Conservation (phyloP, 2,797 vertebrate genomes). For the Lacerta viridis region DNA sequence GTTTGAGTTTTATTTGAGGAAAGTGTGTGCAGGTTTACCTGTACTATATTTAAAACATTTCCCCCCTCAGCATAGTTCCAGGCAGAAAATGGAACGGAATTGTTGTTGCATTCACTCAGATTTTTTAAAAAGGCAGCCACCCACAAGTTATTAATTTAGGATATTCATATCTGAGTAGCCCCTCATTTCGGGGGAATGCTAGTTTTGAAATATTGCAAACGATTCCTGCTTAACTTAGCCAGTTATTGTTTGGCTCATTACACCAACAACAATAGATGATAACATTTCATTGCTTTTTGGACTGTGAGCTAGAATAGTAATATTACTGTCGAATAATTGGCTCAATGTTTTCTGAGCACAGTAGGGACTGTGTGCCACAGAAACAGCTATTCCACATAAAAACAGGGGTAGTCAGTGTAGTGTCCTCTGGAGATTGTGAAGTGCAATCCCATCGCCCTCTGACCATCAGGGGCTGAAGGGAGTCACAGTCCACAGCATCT, state of each 20-base stretch:
- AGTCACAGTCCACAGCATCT: too few relatives aligned
- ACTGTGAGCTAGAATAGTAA: slow-evolving; percentile 68
- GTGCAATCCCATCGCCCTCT: neutral
- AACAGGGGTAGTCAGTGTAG: too few relatives aligned
- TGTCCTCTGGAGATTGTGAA: neutral
- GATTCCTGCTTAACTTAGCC: slow-evolving; percentile 45
- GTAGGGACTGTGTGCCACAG: neutral
- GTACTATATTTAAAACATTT: slow-evolving; percentile 6
- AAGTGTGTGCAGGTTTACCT: slow-evolving; percentile 15
- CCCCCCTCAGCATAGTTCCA: slow-evolving; percentile 7
- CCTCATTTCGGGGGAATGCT: slow-evolving; percentile 26
- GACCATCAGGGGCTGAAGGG: too few relatives aligned
- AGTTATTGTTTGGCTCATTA: slow-evolving; percentile 68
- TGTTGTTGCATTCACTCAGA: neutral
- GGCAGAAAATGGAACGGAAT: slow-evolving; percentile 46
- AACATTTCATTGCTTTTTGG: slow-evolving; percentile 74
- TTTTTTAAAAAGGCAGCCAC: neutral
- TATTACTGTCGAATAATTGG: slow-evolving; percentile 44
- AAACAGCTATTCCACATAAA: neutral
- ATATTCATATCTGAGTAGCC: slow-evolving; percentile 55
- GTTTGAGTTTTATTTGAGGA: slow-evolving; percentile 29
- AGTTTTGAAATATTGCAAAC: slow-evolving; percentile 56
- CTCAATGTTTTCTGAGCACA: neutral
- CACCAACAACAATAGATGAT: slow-evolving; percentile 61
- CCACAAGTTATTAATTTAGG: slow-evolving; percentile 51